Evolutionary conservation across 2,797 vertebrate species (phyloP), one percentile per base, ranked within the genome.

Genomic region (Artibeus lituratus): DNA sequence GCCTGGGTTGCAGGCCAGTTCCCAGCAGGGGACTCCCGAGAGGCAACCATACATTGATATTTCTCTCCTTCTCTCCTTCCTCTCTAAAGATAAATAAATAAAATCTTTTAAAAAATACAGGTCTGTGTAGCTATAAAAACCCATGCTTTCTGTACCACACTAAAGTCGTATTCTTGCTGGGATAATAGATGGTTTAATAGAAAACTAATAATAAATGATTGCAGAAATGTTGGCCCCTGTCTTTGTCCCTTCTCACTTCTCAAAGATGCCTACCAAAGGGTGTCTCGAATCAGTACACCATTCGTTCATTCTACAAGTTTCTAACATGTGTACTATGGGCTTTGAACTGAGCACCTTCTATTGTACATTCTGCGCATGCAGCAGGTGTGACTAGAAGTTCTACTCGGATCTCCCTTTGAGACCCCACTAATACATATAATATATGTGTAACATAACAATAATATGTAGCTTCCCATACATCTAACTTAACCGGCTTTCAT

Each of bases 131-230:
- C 86, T 14, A 22, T 51, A 65, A 67, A 90, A 83, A 22, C 8
- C 35, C 51, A 29, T 1, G 39, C 14, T 87, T 37, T 92, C 74
- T 44, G 21, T 3, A 42, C 24, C 62, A 19, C 32, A 69, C 24
- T 72, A 57, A 94, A 93, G 21, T 37, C 83, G 51, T 62, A n/a
- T 94, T 78, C 74, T 80, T 70, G 10, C 19, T 86, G 44, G 77
- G 21, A 53, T 77, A 69, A 69, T 12, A 77, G 2, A 67, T 55
- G 21, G 1, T 90, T 86, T 95, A n/a, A 86, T 88, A 91, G 55
- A 83, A 97, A 94, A 86, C 78, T 35, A 80, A 87, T 74, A 51
- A 87, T 78, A 44, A 76, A 87, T 42, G 37, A 78, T 10, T 82
- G 69, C 37, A 90, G 74, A 94, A 69, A 90, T 51, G 15, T 67